phyloP scores from a whole-genome alignment of 2,888 invertebrate genomes.

The Imbricaverruca yamaguchii region DNA sequence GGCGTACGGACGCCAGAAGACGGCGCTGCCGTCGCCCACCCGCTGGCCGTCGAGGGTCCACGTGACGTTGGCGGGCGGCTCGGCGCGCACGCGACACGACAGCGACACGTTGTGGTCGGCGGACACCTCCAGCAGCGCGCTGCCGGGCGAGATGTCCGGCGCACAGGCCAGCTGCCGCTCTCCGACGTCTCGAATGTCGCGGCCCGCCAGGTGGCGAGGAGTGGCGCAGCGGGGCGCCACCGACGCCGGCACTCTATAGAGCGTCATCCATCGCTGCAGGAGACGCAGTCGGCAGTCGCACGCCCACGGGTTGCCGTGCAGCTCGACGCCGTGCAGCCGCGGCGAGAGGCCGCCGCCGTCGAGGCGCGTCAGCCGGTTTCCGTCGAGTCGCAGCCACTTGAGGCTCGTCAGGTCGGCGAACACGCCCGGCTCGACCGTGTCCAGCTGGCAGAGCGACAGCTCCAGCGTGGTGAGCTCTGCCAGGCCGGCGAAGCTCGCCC shows the following conservation, averaged over 20 bases:
- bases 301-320: conserved; percentile 81
- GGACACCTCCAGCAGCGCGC: conserved; percentile 18
- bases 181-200: conserved; percentile 64
- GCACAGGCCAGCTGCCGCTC: conserved; percentile 80
- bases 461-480: conserved; percentile 70
- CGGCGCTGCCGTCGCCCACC: neutral
- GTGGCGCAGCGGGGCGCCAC: conserved; percentile 64
- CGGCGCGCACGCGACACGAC: neutral
- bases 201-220: conserved; percentile 43
- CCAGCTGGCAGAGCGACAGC: conserved; percentile 36
- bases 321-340: conserved; percentile 64
- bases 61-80: conserved; percentile 14
- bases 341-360: conserved; percentile 66
- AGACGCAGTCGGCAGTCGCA: conserved; percentile 77
- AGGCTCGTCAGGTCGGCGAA: conserved; percentile 67
- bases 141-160: conserved; percentile 50
- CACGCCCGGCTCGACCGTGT: conserved; percentile 46
- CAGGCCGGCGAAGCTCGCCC: conserved; percentile 64
- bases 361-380: conserved; percentile 70
- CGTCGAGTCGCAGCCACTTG: conserved; percentile 68
- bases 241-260: conserved; percentile 56
- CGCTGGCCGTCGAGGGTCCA: conserved; percentile 7
- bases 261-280: conserved; percentile 71
- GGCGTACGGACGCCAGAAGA: neutral
- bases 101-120: neutral